These are phyloP conservation scores for Lucifuga dentata DNA, from an alignment of 2,113 vertebrate species.

Conservation along the genomic window DNA sequence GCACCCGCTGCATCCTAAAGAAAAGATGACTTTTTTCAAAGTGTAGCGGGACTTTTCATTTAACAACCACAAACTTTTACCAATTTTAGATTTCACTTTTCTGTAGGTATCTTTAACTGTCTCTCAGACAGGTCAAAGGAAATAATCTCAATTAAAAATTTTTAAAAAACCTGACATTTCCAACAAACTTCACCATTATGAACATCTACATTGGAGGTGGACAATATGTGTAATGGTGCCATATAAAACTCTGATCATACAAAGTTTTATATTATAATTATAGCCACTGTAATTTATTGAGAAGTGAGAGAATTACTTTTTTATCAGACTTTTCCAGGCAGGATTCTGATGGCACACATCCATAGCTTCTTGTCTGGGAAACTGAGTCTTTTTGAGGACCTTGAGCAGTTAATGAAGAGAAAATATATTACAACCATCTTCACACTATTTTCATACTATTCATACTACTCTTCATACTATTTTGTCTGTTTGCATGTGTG, in stretches of 20 bases:
- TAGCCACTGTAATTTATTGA: neutral
- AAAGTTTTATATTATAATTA: neutral
- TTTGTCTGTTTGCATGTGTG: neutral
- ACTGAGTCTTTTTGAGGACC: conserved; percentile 94
- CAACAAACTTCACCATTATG: neutral
- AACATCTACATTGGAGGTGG: neutral
- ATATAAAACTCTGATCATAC: neutral
- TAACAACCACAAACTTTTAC: no score
- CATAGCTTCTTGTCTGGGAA: conserved; percentile 85
- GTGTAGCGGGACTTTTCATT: neutral
- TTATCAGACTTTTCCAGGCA: conserved; percentile 90
- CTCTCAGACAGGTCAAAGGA: no score
- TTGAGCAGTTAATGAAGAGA: conserved; percentile 53
- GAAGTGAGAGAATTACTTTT: conserved; percentile 84
- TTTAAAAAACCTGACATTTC: no score
- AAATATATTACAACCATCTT: neutral
- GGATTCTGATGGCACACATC: conserved; percentile 85
- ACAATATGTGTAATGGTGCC: neutral
- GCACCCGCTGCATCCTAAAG: conserved; percentile 89
- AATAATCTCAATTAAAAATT: no score
- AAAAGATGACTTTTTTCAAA: neutral
- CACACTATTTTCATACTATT: neutral
- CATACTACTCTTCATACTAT: neutral
- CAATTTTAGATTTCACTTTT: no score
- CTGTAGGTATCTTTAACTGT: no score